Base-by-base conservation (phyloP, 2,113 vertebrate species). In the Pterocles gutturalis region DNA sequence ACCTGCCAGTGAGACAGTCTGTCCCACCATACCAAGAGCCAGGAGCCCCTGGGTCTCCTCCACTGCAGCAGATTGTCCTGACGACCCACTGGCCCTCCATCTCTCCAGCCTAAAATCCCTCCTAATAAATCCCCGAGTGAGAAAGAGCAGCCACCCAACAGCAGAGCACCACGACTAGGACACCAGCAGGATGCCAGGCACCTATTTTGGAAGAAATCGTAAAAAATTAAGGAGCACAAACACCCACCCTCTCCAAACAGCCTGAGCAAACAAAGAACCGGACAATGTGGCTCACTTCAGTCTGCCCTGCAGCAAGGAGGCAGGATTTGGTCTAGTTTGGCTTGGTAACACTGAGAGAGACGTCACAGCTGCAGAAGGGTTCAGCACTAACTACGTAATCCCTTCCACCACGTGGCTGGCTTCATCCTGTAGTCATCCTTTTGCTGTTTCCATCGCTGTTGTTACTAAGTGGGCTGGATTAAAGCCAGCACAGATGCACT, bases 391-490 rank as follows among this genome's bases (percentile, higher is more conserved):
- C 64, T 49, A 3, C 13, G 38, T 38, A 57, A 88, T 41, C 57
- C 80, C 60, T 45, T 25, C 43, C n/a, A 65, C 34, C 85, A 86
- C 10, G 7, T 69, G 94, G 65, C 33, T 0, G 0, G 41, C 82
- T 83, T 65, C 61, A 36, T 45, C 82, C 88, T 64, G 61, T 25
- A 16, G 54, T 17, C 5, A 3, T 34, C 36, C 75, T 86, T 82
- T 82, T 34, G 24, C 92, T 54, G 88, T 14, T 86, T 93, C 55
- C 64, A 18, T n/a, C 0, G 14, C 34, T 65, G 60, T 38, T 92
- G 76, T 96, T 96, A 72, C 92, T 26, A 79, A 83, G 92, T 43
- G 61, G 57, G 11, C 55, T 9, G 82, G 87, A 87, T 94, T 91
- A 90, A 88, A 91, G 61, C 46, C 78, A 79, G 2, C 43, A 24